Conservation (phyloP, 2,113 vertebrate genomes). For the human region DNA sequence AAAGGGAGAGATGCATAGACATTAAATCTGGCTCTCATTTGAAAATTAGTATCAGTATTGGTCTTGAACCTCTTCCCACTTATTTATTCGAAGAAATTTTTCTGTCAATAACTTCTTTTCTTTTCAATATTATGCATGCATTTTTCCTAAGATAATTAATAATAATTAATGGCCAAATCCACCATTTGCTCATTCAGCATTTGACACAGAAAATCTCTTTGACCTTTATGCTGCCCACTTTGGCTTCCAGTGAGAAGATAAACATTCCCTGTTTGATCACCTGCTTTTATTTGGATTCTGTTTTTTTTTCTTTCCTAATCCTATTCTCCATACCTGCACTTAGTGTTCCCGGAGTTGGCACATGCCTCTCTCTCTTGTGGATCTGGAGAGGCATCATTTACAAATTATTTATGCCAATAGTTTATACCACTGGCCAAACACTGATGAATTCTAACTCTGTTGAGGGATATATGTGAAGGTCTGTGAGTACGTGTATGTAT, state of each 20-base stretch:
- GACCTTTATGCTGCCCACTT: neutral
- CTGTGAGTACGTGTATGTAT: neutral
- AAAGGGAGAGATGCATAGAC: neutral
- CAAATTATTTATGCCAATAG: neutral
- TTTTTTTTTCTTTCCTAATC: neutral
- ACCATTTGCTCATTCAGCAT: neutral
- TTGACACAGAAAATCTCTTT: neutral
- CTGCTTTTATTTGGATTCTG: neutral
- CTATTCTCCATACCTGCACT: neutral
- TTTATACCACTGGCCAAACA: neutral
- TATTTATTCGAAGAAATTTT: neutral
- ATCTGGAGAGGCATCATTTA: neutral
- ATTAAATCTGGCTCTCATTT: neutral
- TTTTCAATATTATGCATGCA: neutral
- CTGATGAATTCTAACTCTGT: neutral
- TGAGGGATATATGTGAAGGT: neutral
- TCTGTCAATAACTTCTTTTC: neutral
- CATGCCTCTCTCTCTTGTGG: neutral
- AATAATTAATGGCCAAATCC: neutral
- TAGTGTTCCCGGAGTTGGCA: neutral
- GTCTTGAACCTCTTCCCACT: neutral
- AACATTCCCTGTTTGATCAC: neutral
- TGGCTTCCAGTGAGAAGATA: neutral
- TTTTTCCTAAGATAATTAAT: neutral
- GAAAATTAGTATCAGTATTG: neutral